These are phyloP conservation scores for Mylabris phalerata DNA, from an alignment of 1,140 invertebrate genomes.

Conservation along the genomic window DNA sequence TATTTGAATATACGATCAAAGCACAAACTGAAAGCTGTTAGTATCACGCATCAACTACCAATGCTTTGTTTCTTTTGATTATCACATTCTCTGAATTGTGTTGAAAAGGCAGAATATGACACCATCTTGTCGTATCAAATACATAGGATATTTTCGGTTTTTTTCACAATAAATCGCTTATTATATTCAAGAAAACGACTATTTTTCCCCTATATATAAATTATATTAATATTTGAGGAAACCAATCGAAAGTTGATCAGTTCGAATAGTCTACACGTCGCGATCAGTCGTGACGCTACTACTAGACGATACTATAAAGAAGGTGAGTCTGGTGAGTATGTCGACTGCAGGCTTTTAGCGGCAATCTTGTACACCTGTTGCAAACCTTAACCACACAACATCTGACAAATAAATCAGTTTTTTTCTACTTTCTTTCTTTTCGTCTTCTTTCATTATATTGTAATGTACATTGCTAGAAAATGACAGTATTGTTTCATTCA, in stretches of 20 bases:
- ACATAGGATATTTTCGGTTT: neutral
- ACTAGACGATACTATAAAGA: conserved; percentile 8
- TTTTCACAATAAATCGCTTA: too few relatives aligned
- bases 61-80: conserved; percentile 33
- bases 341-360: conserved; percentile 18
- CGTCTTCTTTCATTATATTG: conserved; percentile 22
- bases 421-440: conserved; percentile 3
- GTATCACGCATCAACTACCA: conserved; percentile 25
- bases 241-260: too few relatives aligned
- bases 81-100: conserved; percentile 29
- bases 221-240: too few relatives aligned
- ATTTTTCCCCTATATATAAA: too few relatives aligned
- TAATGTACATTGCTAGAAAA: neutral
- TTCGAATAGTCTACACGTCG: conserved; percentile 8
- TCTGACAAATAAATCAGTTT: conserved; percentile 31
- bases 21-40: conserved; percentile 14
- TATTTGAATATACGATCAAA: conserved; percentile 31
- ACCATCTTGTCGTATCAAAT: conserved; percentile 14
- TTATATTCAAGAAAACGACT: too few relatives aligned
- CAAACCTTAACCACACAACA: conserved; percentile 23
- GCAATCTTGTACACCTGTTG: conserved; percentile 27
- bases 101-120: conserved; percentile 28
- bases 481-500: too few relatives aligned
- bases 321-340: conserved; percentile 5
- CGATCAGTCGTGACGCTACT: conserved; percentile 5